Conservation (phyloP, 1,140 invertebrate genomes). For the Megalopta genalis region DNA sequence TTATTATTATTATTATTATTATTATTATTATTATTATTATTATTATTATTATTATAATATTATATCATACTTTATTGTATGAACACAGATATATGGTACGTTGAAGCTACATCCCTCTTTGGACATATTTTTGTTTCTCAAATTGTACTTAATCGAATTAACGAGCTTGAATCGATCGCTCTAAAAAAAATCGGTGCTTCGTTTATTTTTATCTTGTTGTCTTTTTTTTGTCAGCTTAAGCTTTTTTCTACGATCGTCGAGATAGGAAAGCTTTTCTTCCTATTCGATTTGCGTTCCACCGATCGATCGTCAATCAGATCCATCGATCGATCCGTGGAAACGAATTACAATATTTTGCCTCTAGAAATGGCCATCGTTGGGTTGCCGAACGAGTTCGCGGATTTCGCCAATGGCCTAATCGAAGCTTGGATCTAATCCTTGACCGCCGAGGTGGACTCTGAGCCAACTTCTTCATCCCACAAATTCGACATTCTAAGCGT, state of each 20-base stretch:
- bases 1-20: slow-evolving; percentile 48
- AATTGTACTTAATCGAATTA: slow-evolving; percentile 38
- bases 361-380: background rate
- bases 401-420: background rate
- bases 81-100: slow-evolving; percentile 58
- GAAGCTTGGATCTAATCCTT: background rate
- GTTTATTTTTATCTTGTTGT: slow-evolving; percentile 55
- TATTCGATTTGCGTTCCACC: slow-evolving; percentile 21
- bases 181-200: slow-evolving; percentile 62
- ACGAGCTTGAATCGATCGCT: slow-evolving; percentile 39
- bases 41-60: slow-evolving; percentile 34
- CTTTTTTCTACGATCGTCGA: slow-evolving; percentile 37
- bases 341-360: background rate
- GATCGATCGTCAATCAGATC: background rate
- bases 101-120: slow-evolving; percentile 53
- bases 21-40: slow-evolving; percentile 42
- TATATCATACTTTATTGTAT: slow-evolving; percentile 54
- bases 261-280: slow-evolving; percentile 30
- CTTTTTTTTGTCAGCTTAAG: slow-evolving; percentile 62
- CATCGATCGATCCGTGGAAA: background rate
- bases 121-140: slow-evolving; percentile 33
- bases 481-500: no score
- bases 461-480: no score
- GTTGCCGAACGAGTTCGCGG: background rate
- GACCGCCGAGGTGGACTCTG: no score